phyloP scores from a whole-genome alignment of 64 coral and sea anemone species.

The Stichodactyla mertensii region DNA sequence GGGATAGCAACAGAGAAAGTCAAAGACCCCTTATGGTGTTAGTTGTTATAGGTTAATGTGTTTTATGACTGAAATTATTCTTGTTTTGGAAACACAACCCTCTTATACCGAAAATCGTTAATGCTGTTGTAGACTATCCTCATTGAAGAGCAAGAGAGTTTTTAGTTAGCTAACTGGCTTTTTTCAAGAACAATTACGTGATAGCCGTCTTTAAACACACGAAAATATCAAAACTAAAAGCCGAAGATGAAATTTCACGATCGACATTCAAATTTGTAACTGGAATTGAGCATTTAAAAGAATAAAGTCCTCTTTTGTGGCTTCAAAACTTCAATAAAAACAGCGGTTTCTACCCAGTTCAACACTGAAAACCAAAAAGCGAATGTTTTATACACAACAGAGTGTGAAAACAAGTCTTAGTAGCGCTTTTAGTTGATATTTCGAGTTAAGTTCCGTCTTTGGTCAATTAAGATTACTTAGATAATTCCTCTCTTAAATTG shows the following conservation, averaged over 20 bases:
- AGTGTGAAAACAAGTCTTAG: background rate
- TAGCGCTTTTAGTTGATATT: background rate
- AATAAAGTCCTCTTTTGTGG: background rate
- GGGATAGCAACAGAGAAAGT: background rate
- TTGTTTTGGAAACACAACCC: background rate
- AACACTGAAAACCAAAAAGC: background rate
- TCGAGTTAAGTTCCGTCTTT: background rate
- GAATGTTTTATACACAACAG: background rate
- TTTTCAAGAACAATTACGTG: background rate
- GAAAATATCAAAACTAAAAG: background rate
- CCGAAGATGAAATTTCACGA: background rate
- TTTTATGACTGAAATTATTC: background rate
- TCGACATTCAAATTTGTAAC: background rate
- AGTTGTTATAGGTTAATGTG: background rate
- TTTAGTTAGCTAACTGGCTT: background rate
- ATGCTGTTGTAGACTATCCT: background rate
- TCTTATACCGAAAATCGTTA: background rate
- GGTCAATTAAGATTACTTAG: constrained; percentile 1
- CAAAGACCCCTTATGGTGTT: background rate
- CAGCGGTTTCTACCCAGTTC: background rate
- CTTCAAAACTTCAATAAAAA: constrained; percentile 4
- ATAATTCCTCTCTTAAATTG: background rate
- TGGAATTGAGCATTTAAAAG: background rate
- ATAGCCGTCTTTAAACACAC: background rate
- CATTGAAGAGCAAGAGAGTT: background rate